Evolutionary conservation across 92 coral and sea anemone genomes (phyloP).

Genomic region (Muricea muricata): DNA sequence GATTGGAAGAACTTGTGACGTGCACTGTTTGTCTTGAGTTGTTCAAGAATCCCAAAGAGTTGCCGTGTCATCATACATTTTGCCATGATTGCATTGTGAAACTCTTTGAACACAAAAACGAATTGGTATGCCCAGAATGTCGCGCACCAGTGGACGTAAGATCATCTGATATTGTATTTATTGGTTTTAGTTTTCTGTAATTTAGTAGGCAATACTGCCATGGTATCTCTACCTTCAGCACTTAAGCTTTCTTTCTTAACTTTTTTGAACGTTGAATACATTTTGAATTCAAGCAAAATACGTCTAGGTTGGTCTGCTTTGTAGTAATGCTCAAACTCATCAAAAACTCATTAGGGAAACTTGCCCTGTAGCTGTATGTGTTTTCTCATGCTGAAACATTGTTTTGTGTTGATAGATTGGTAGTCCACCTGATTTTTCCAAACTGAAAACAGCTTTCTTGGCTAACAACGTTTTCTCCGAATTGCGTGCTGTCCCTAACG

Average conservation of each 20-base stretch:
- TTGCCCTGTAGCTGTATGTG: too few relatives aligned
- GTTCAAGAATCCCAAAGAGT: slow-evolving; percentile 9
- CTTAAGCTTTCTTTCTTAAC: too few relatives aligned
- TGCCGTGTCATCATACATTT: slow-evolving; percentile 28
- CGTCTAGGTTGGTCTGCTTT: too few relatives aligned
- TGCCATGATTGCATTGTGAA: slow-evolving; percentile 23
- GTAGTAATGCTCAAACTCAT: too few relatives aligned
- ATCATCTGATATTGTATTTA: background rate
- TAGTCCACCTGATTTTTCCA: slow-evolving; percentile 53
- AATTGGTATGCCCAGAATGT: slow-evolving; percentile 22
- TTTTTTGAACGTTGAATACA: too few relatives aligned
- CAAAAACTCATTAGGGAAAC: too few relatives aligned
- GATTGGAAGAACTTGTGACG: background rate
- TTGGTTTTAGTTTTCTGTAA: too few relatives aligned
- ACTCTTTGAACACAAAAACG: background rate
- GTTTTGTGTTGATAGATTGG: slow-evolving; percentile 33
- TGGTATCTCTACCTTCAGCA: too few relatives aligned
- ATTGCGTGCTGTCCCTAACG: slow-evolving; percentile 25
- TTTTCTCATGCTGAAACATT: background rate
- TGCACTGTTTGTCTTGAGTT: slow-evolving; percentile 18
- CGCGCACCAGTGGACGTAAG: background rate
- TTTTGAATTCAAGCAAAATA: too few relatives aligned
- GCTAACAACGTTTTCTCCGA: slow-evolving; percentile 64
- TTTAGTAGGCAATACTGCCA: too few relatives aligned
- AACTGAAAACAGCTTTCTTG: slow-evolving; percentile 72